Base-by-base conservation (phyloP, 2,113 vertebrate genomes). In the Grantiella picta region DNA sequence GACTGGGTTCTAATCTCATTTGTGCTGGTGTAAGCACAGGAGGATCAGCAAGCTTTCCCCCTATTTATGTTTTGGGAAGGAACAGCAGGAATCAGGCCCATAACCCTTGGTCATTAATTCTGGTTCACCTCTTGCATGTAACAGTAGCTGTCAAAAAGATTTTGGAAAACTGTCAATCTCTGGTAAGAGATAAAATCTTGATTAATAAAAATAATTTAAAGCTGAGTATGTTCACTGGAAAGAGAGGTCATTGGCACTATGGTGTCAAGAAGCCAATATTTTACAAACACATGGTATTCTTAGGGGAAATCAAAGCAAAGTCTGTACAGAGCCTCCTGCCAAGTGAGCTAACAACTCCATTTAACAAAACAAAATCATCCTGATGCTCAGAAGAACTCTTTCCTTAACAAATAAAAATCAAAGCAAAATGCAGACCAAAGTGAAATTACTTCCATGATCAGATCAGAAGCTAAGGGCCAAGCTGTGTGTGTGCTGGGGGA, bases 181-280 rank as follows among this genome's bases (percentile, higher is more conserved):
- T 40, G 56, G 81, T 85, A 94, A 81, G 89, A 96, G 96, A 96
- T 92, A 97, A 98, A 97, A 97, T 96, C 92, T 97, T 95, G 95
- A 97, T 97, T 97, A 97, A 95, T 93, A 92, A 96, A 96, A 97
- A 97, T 96, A 97, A 91, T 92, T 95, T 95, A 75, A 97, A 97
- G 95, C 82, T 86, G 61, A 92, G 88, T 90, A 96, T 97, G 83
- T 94, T 93, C 95, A 86, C 84, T 93, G 89, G 93, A 95, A 94
- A 72, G 93, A 90, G 84, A 97, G 97, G 96, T 95, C 84, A 94
- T 31, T 81, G 94, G 91, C 93, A 96, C 80, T 38, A 45, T 7
- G 12, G 94, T 92, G 86, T 95, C 91, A 96, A 90, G 84, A 89
- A 93, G 86, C 72, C 92, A 96, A 82, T 89, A 93, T 94, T 97